Evolutionary conservation across 2,797 vertebrate genomes (phyloP).

Genomic region (Leuciscus waleckii): DNA sequence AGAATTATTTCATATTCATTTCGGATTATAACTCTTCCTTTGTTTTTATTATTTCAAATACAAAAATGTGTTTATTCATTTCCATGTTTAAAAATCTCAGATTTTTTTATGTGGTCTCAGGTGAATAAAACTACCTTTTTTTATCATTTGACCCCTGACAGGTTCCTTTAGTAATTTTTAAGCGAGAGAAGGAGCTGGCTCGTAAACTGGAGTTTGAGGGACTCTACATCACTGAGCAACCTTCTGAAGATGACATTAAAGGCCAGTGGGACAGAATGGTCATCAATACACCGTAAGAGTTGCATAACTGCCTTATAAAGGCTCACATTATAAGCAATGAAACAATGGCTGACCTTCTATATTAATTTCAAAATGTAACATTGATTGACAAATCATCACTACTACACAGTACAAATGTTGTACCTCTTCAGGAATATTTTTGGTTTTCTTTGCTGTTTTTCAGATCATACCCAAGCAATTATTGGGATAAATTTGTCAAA

Average conservation of each 20-base stretch:
- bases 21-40: not conserved
- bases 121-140: not conserved
- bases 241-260: constrained; percentile 93
- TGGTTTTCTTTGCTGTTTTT: constrained; percentile 53
- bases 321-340: not conserved
- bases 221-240: constrained; percentile 89
- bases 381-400: not conserved
- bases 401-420: not conserved
- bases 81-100: not conserved
- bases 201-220: constrained; percentile 91
- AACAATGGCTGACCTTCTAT: not conserved
- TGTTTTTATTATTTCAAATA: not conserved
- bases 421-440: not conserved
- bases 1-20: not conserved
- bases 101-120: not conserved
- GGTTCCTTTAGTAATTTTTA: constrained; percentile 95
- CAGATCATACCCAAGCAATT: constrained; percentile 82
- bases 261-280: constrained; percentile 95
- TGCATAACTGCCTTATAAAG: not conserved
- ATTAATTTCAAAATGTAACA: not conserved
- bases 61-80: not conserved
- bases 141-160: constrained; percentile 63
- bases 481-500: constrained; percentile 86
- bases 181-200: constrained; percentile 94
- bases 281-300: constrained; percentile 89